phyloP scores from a whole-genome alignment of 2,113 vertebrate genomes.

The Scomber japonicus region DNA sequence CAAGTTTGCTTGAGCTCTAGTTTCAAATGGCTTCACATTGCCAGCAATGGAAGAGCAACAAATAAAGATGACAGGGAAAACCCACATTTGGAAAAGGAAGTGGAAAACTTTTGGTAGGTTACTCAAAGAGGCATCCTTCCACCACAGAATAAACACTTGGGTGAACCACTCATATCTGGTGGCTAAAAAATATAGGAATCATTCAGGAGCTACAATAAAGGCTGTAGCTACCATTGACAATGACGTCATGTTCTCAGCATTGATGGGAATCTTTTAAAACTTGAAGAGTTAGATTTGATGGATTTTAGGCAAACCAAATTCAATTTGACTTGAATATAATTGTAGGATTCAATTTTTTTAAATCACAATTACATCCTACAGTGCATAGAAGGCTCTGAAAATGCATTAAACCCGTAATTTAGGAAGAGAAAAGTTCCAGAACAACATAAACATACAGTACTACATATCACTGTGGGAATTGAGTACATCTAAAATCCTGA shows the following conservation, averaged over 20 bases:
- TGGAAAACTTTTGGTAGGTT: slow-evolving; percentile 27
- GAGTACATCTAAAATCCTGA: slow-evolving; percentile 7
- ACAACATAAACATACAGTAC: too few species aligned
- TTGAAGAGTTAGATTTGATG: slow-evolving; percentile 7
- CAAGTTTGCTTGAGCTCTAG: slow-evolving; percentile 41
- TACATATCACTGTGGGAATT: neutral
- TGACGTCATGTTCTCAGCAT: neutral
- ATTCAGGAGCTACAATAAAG: neutral
- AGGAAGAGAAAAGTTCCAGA: neutral
- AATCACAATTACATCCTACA: neutral
- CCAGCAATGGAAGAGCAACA: slow-evolving; percentile 13
- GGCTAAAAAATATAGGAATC: neutral
- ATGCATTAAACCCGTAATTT: neutral
- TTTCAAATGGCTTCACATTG: slow-evolving; percentile 24
- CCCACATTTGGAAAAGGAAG: slow-evolving; percentile 16
- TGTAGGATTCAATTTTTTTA: neutral
- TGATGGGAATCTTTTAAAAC: slow-evolving; percentile 11
- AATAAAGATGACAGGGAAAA: slow-evolving; percentile 42
- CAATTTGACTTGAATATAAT: neutral
- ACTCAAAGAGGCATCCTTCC: slow-evolving; percentile 16
- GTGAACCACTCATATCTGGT: slow-evolving; percentile 6
- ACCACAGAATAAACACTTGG: slow-evolving; percentile 26
- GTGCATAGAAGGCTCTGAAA: neutral
- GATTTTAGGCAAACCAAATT: neutral
- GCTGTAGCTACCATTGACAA: neutral